These are phyloP conservation scores for Momotus momota DNA, from an alignment of 2,797 vertebrate species.

Conservation along the genomic window DNA sequence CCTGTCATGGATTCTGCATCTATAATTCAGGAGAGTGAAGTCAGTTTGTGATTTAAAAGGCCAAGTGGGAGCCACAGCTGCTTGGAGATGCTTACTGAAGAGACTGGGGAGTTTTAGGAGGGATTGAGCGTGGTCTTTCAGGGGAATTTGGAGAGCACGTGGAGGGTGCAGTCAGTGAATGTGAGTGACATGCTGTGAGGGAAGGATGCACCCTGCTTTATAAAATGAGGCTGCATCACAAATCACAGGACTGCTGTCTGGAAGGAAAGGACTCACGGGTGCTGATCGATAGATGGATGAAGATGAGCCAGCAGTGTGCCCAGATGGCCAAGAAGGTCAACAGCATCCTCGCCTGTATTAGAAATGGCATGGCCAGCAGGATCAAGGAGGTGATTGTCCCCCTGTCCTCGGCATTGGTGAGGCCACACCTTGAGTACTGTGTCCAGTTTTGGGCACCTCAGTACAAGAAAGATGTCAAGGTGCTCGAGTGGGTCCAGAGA, in stretches of 20 bases:
- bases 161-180: not conserved
- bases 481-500: no score
- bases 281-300: no score
- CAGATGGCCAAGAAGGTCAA: no score
- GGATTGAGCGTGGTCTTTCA: rapidly evolving
- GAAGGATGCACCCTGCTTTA: not conserved
- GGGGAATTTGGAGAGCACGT: not conserved
- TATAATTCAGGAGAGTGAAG: not conserved
- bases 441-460: no score
- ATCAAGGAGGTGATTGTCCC: no score
- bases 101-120: not conserved
- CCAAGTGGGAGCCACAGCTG: not conserved
- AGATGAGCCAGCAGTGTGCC: no score
- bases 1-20: not conserved
- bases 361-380: no score
- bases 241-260: not conserved
- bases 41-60: not conserved
- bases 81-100: not conserved
- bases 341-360: no score
- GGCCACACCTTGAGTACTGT: no score
- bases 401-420: no score
- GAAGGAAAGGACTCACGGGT: no score
- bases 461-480: no score
- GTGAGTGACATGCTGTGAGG: not conserved
- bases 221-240: not conserved